Conservation (phyloP, 2,797 vertebrate species). For the Discoglossus pictus region DNA sequence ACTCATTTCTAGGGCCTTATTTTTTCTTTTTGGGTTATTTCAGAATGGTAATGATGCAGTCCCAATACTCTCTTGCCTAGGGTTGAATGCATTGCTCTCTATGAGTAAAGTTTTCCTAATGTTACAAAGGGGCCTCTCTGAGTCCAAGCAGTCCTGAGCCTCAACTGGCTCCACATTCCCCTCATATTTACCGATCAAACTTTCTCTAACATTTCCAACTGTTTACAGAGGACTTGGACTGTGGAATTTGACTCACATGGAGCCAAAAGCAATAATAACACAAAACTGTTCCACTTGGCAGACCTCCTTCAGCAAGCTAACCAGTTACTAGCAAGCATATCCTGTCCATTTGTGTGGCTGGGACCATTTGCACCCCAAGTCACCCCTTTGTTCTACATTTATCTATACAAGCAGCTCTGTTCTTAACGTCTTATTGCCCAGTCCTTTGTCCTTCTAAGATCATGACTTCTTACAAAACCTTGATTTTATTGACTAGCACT, state of each 20-base stretch:
- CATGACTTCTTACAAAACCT: too few species aligned
- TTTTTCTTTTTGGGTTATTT: too few species aligned
- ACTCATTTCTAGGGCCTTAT: too few species aligned
- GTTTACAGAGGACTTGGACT: conserved; percentile 42
- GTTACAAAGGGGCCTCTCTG: conserved; percentile 21
- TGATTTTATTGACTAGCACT: not conserved
- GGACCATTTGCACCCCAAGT: conserved; percentile 4
- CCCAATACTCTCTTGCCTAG: conserved; percentile 2
- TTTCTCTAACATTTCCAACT: conserved; percentile 41
- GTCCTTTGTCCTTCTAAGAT: not conserved
- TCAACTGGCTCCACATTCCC: conserved; percentile 38
- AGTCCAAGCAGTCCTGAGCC: conserved; percentile 7
- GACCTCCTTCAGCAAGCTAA: conserved; percentile 17
- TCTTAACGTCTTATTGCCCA: not conserved
- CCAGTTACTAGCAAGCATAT: conserved; percentile 8
- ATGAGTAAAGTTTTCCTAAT: conserved; percentile 6
- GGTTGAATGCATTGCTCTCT: not conserved
- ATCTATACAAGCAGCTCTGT: not conserved
- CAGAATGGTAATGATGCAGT: too few species aligned
- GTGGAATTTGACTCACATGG: conserved; percentile 47
- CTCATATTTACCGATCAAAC: conserved; percentile 44
- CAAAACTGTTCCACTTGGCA: conserved; percentile 42
- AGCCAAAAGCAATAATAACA: conserved; percentile 46
- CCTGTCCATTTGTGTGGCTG: not conserved
- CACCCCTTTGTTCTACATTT: too few species aligned